A percentile compares a stretch with the other conserved stretches of the same genome.
These are phyloP conservation scores for Columba janthina DNA, from an alignment of 2,113 vertebrate genomes.

Conservation along the genomic window DNA sequence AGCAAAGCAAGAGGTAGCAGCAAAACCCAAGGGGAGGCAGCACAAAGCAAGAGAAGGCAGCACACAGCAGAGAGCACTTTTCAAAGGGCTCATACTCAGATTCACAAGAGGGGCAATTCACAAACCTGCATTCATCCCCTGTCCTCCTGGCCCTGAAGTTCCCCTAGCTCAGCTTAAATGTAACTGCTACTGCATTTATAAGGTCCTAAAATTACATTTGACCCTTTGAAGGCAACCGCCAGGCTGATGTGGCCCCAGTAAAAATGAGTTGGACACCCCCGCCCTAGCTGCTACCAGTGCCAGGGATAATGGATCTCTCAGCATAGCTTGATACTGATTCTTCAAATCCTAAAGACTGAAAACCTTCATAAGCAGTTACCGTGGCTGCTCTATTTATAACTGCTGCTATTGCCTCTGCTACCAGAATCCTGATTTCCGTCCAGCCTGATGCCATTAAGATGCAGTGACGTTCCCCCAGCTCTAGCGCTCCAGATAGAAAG, in stretches of 20 bases:
- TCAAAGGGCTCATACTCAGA: not conserved
- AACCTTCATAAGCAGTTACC: not conserved
- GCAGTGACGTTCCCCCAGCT: not conserved
- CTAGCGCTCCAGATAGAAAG: not conserved
- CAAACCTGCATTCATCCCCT: not conserved
- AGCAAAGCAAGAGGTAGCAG: not conserved
- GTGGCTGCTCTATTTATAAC: constrained; percentile 19
- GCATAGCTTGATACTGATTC: not conserved
- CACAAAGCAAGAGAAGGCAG: not conserved
- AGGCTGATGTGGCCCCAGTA: too few relatives aligned
- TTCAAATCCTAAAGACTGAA: constrained; percentile 23
- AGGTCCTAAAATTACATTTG: too few relatives aligned
- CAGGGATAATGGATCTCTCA: not conserved
- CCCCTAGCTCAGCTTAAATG: not conserved
- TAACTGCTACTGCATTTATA: too few relatives aligned
- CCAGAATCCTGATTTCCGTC: constrained; percentile 28
- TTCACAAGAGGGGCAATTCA: not conserved
- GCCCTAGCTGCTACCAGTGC: not conserved
- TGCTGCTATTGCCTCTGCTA: constrained; percentile 9
- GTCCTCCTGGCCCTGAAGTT: not conserved
- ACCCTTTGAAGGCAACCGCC: too few relatives aligned
- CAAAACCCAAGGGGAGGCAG: not conserved
- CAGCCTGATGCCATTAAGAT: constrained; percentile 37
- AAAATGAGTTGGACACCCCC: too few relatives aligned
- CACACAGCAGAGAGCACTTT: not conserved